These are phyloP conservation scores for Eulithis prunata DNA, from an alignment of 2,888 invertebrate genomes.

Conservation along the genomic window DNA sequence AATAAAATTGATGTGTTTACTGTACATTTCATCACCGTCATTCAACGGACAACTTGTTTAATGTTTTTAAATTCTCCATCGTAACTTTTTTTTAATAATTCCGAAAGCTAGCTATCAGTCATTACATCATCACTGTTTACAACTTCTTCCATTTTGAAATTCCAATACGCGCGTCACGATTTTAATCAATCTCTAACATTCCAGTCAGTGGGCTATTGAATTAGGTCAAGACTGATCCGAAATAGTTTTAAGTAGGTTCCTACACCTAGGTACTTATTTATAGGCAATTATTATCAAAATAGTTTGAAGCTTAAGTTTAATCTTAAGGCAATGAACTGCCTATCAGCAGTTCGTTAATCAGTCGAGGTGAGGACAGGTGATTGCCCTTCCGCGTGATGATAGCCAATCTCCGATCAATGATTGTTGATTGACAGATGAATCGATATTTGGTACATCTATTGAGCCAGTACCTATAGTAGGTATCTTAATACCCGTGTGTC, in stretches of 20 bases:
- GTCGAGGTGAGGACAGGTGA: constrained; percentile 24
- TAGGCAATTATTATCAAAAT: constrained; percentile 7
- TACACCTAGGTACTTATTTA: not conserved
- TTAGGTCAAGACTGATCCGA: constrained; percentile 35
- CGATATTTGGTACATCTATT: constrained; percentile 4
- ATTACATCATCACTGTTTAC: not conserved
- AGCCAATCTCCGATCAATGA: constrained; percentile 28
- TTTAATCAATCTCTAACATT: constrained; percentile 6
- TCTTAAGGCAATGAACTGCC: constrained; percentile 18
- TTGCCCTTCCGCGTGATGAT: constrained; percentile 30
- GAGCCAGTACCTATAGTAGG: not conserved
- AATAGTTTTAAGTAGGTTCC: constrained; percentile 19
- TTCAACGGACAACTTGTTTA: no score
- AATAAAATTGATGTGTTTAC: no score
- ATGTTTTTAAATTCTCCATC: no score
- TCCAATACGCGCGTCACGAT: constrained; percentile 3
- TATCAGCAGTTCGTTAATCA: constrained; percentile 12
- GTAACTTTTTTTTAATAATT: no score
- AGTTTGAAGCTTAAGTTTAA: constrained; percentile 6
- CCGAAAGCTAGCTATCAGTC: not conserved
- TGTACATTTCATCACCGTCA: no score
- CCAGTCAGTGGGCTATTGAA: constrained; percentile 14
- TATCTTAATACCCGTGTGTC: not conserved
- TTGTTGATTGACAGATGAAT: constrained; percentile 29
- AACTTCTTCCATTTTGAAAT: not conserved